A percentile compares a stretch with the other conserved stretches of the same genome.
These are phyloP conservation scores for Sylvia atricapilla DNA, from an alignment of 2,113 vertebrate species.

Conservation along the genomic window DNA sequence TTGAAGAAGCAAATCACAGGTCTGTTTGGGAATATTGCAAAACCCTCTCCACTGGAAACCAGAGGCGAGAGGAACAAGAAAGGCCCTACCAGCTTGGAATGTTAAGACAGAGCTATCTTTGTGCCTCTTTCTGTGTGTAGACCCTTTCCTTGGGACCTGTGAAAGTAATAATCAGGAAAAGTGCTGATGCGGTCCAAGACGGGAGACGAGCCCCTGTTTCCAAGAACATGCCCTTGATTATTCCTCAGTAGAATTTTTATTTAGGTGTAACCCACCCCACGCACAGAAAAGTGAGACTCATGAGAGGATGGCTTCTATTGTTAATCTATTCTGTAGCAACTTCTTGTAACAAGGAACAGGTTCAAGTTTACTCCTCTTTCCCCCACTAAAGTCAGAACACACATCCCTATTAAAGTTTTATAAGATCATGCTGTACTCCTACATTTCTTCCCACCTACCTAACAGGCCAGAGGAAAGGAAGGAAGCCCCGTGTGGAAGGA, in stretches of 20 bases:
- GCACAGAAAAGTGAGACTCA: not conserved
- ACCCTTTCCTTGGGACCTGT: not conserved
- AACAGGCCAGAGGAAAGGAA: not conserved
- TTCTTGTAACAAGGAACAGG: not conserved
- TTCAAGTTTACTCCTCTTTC: not conserved
- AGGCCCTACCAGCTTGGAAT: not conserved
- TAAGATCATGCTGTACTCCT: not conserved
- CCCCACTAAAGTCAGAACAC: not conserved
- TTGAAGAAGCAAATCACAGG: not conserved
- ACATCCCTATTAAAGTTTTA: not conserved
- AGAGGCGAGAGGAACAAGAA: not conserved
- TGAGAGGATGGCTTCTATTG: not conserved
- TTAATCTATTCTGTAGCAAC: not conserved
- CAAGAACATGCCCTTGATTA: not conserved
- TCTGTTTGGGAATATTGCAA: not conserved
- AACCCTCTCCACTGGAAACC: not conserved
- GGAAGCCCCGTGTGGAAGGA: not conserved
- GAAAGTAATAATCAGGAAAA: not conserved
- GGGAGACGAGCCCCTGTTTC: not conserved
- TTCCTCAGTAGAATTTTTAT: not conserved
- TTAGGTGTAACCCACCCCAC: not conserved
- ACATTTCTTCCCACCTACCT: not conserved
- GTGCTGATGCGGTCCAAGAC: not conserved
- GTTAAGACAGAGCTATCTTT: not conserved
- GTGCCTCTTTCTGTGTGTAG: not conserved